Conservation (phyloP, 2,113 vertebrate species). For the Salminus brasiliensis region DNA sequence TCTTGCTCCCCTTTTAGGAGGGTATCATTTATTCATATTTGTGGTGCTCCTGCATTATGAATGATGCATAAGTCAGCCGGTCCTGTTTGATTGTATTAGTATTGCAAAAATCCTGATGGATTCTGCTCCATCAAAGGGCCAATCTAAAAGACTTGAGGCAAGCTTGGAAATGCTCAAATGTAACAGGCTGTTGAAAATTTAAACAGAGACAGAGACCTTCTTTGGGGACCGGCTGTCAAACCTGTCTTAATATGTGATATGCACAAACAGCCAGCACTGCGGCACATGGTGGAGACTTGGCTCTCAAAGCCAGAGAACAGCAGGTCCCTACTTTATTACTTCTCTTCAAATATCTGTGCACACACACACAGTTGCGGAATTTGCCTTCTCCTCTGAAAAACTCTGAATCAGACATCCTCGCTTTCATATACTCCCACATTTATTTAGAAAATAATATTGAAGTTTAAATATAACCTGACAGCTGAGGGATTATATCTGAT, state of each 20-base stretch:
- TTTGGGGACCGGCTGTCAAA: constrained; percentile 81
- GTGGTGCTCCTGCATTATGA: constrained; percentile 49
- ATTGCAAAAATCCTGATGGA: constrained; percentile 58
- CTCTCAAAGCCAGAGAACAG: constrained; percentile 44
- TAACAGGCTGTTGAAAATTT: constrained; percentile 77
- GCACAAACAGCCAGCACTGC: constrained; percentile 70
- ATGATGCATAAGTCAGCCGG: constrained; percentile 62
- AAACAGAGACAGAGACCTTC: constrained; percentile 69
- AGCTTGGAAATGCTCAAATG: constrained; percentile 75
- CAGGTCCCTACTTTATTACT: constrained; percentile 58
- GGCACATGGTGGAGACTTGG: constrained; percentile 18
- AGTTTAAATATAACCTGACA: neutral
- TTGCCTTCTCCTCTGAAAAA: constrained; percentile 51
- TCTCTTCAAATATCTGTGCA: constrained; percentile 61
- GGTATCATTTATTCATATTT: constrained; percentile 51
- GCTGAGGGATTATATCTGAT: neutral
- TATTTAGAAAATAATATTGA: neutral
- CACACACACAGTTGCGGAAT: constrained; percentile 59
- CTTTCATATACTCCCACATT: neutral
- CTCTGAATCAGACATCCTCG: neutral
- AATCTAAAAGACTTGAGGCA: constrained; percentile 73
- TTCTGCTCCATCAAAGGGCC: constrained; percentile 70
- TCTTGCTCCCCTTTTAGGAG: constrained; percentile 43
- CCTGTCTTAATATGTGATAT: constrained; percentile 76
- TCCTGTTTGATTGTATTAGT: constrained; percentile 52